These are phyloP conservation scores for Oxytorus armatus DNA, from an alignment of 2,888 invertebrate genomes.

Conservation along the genomic window DNA sequence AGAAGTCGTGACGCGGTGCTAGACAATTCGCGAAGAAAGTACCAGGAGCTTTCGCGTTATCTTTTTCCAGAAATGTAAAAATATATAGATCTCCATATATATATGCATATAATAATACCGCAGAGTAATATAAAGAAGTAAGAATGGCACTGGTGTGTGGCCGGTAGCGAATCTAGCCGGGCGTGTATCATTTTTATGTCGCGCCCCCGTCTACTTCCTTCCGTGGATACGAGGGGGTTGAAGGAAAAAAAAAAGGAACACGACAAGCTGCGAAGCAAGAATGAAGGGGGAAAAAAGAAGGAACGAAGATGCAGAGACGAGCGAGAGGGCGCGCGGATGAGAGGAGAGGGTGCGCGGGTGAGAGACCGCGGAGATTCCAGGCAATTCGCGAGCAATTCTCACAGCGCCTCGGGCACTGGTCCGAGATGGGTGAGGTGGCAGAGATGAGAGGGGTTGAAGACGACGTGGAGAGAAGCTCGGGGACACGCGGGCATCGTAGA, in stretches of 20 bases:
- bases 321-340: slow-evolving; percentile 65
- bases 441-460: slow-evolving; percentile 41
- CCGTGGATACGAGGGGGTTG: slow-evolving; percentile 57
- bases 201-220: slow-evolving; percentile 73
- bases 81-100: slow-evolving; percentile 24
- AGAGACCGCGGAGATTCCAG: slow-evolving; percentile 77
- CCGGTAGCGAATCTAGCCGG: slow-evolving; percentile 64
- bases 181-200: slow-evolving; percentile 74
- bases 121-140: slow-evolving; percentile 47
- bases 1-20: not conserved
- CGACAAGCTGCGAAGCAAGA: slow-evolving; percentile 24
- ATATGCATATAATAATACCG: slow-evolving; percentile 38
- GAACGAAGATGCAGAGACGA: slow-evolving; percentile 60
- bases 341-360: slow-evolving; percentile 59
- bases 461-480: slow-evolving; percentile 23
- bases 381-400: slow-evolving; percentile 82
- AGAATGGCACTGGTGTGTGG: slow-evolving; percentile 46
- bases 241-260: slow-evolving; percentile 17
- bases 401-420: slow-evolving; percentile 59
- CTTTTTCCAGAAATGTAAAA: slow-evolving; percentile 55
- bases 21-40: slow-evolving; percentile 60
- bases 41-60: slow-evolving; percentile 43
- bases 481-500: slow-evolving; percentile 60
- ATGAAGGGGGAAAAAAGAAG: slow-evolving; percentile 40
- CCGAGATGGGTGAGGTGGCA: slow-evolving; percentile 50